Base-by-base conservation (phyloP, 2,797 vertebrate species). In the Aulostomus chinensis region DNA sequence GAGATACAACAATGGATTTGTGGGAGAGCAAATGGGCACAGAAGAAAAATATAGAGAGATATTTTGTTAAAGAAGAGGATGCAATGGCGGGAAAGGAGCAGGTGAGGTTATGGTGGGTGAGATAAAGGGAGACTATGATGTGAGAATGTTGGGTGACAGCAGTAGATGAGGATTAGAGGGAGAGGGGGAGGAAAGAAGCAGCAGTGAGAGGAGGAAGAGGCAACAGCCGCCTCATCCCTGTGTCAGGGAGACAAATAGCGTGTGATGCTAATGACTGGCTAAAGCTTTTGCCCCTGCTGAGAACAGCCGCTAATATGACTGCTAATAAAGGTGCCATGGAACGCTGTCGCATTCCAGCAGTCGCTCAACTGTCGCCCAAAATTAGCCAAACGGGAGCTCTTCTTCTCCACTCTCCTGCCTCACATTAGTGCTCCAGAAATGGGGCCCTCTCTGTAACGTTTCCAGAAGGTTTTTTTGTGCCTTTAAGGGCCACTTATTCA, bases 221-320 rank as follows among this genome's bases (percentile, higher is more conserved):
- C 62, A 58, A 17, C 56, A 43, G 55, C 73, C 56, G 53, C 67
- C 50, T 66, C 67, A 43, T 81, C 70, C 52, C 35, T 12, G 69
- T 78, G 69, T 79, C 78, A 76, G 38, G 51, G 51, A 87, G 78
- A 87, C 82, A 82, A 88, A 89, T 75, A 76, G 68, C 47, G 18
- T 49, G 51, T 65, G 70, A 86, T 84, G 86, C 76, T 89, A 87
- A 89, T 88, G 84, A 88, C 78, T 36, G 80, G 83, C 88, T 88
- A 80, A 86, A 88, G 81, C 83, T 78, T 66, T 60, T 60, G 73
- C 78, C 81, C 87, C 87, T 16, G 84, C 85, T 77, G 86, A 61
- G 88, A 86, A 83, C 75, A 84, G 75, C 71, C 73, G 41, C 74
- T 85, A 89, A 90, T 86, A 76, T 83, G 84, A 87, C 80, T 76